These are phyloP conservation scores for Tribolium madens DNA, from an alignment of 1,140 invertebrate species.

Conservation along the genomic window DNA sequence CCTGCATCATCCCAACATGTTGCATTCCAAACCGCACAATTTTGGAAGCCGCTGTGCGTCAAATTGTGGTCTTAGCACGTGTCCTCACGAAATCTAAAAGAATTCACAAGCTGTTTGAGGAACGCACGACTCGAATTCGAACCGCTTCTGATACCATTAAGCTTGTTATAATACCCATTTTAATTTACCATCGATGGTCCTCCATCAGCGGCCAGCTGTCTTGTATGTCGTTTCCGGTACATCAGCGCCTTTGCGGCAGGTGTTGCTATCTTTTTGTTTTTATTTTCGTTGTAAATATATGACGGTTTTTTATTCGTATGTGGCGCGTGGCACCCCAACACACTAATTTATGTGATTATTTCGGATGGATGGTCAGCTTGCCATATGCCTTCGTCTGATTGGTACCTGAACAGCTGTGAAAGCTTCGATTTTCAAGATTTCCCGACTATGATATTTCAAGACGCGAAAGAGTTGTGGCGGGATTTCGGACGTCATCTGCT, in stretches of 20 bases:
- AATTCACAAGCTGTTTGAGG: conserved; percentile 25
- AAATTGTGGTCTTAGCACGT: not conserved
- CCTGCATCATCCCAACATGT: not conserved
- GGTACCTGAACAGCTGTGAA: conserved; percentile 23
- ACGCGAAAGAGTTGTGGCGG: not conserved
- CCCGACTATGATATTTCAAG: not conserved
- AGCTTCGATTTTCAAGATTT: conserved; percentile 32
- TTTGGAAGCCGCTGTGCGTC: too few relatives aligned
- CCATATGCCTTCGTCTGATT: conserved; percentile 43
- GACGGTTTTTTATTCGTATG: conserved; percentile 24
- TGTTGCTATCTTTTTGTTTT: conserved; percentile 29
- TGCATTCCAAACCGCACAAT: not conserved
- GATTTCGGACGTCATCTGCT: not conserved
- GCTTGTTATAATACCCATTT: conserved; percentile 18
- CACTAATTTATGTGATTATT: conserved; percentile 48
- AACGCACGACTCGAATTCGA: conserved; percentile 21
- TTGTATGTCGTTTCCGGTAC: conserved; percentile 43
- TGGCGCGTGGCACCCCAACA: conserved; percentile 41
- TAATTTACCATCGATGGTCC: conserved; percentile 25
- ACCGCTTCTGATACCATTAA: conserved; percentile 34
- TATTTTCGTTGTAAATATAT: conserved; percentile 30
- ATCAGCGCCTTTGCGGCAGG: conserved; percentile 40
- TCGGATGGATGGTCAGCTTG: conserved; percentile 11
- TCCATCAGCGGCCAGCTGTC: conserved; percentile 31
- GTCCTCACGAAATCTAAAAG: conserved; percentile 6